Evolutionary conservation across 1,140 invertebrate genomes (phyloP).

Genomic region (Leucophenga varia): DNA sequence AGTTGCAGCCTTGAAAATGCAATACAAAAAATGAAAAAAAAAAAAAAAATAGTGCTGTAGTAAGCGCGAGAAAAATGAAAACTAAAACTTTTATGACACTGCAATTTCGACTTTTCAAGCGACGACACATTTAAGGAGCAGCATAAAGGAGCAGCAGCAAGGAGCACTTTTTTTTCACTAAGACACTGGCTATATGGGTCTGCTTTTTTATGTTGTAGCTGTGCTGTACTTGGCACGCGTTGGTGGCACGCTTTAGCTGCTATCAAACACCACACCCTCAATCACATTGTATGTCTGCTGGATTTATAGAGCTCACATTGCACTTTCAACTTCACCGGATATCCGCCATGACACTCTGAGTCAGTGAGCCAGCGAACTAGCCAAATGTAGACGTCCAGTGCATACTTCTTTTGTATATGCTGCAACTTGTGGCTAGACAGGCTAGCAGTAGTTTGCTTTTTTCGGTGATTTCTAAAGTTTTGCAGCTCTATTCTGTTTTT

Average conservation of each 20-base stretch:
- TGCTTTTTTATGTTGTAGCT: slow-evolving; percentile 8
- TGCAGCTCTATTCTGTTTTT: no score
- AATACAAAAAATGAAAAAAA: neutral
- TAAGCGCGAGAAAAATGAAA: slow-evolving; percentile 5
- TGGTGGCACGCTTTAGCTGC: no score
- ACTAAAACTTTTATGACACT: slow-evolving; percentile 41
- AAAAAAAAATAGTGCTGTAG: slow-evolving; percentile 1
- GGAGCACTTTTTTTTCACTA: neutral
- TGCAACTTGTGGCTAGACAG: slow-evolving; percentile 7
- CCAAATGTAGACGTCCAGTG: slow-evolving; percentile 15
- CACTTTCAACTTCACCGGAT: slow-evolving; percentile 42
- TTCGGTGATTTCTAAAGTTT: neutral
- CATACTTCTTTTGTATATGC: no score
- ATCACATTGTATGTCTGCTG: neutral
- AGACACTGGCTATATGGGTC: slow-evolving; percentile 6
- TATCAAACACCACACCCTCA: no score
- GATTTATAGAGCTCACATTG: slow-evolving; percentile 36
- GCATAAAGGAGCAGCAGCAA: slow-evolving; percentile 2
- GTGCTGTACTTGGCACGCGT: no score
- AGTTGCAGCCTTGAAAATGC: neutral
- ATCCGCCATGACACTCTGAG: slow-evolving; percentile 42
- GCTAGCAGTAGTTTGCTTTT: neutral
- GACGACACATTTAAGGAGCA: slow-evolving; percentile 8
- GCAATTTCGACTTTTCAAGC: slow-evolving; percentile 24
- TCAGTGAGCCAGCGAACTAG: slow-evolving; percentile 13